Percentiles rank a stretch among this genome's conserved stretches.
phyloP scores from a whole-genome alignment of 2,888 invertebrate genomes.

The Erebia ligea region DNA sequence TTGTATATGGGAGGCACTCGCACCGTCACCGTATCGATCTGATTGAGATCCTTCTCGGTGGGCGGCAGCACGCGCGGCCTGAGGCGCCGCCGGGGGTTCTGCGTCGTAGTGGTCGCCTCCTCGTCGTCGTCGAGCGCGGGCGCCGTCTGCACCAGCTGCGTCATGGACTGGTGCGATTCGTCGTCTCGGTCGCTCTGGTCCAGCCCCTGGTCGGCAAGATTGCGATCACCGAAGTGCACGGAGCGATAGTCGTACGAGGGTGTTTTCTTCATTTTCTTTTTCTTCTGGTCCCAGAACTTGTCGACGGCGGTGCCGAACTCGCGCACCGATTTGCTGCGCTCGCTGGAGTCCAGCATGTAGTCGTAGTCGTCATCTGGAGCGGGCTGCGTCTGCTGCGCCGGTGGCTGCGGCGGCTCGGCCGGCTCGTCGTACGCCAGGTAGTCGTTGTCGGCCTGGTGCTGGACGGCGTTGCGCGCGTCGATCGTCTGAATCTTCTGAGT shows the following conservation, averaged over 20 bases:
- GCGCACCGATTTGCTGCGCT: slow-evolving; percentile 60
- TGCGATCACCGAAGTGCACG: slow-evolving; percentile 74
- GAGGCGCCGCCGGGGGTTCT: slow-evolving; percentile 67
- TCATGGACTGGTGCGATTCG: slow-evolving; percentile 53
- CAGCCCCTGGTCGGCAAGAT: slow-evolving; percentile 53
- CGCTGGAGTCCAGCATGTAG: slow-evolving; percentile 69
- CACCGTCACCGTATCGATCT: slow-evolving; percentile 79
- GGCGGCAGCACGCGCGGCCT: slow-evolving; percentile 75
- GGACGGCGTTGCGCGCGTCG: slow-evolving; percentile 59
- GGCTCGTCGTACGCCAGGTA: slow-evolving; percentile 60
- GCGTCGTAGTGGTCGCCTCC: slow-evolving; percentile 73
- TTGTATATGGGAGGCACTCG: slow-evolving; percentile 77
- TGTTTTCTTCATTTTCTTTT: slow-evolving; percentile 51
- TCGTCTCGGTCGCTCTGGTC: slow-evolving; percentile 42
- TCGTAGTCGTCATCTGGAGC: slow-evolving; percentile 65
- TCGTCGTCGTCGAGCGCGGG: slow-evolving; percentile 51
- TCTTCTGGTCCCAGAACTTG: slow-evolving; percentile 71
- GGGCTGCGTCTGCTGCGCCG: slow-evolving; percentile 43
- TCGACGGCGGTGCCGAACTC: slow-evolving; percentile 70
- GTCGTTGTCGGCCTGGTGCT: slow-evolving; percentile 59
- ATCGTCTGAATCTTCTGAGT: slow-evolving; percentile 66
- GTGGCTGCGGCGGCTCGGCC: slow-evolving; percentile 51
- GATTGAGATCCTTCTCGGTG: slow-evolving; percentile 75
- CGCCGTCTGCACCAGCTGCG: slow-evolving; percentile 53
- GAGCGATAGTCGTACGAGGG: slow-evolving; percentile 65